Evolutionary conservation across 2,888 invertebrate genomes (phyloP), one percentile per base, ranked within the genome.

Genomic region (Synanthedon andrenaeformis): DNA sequence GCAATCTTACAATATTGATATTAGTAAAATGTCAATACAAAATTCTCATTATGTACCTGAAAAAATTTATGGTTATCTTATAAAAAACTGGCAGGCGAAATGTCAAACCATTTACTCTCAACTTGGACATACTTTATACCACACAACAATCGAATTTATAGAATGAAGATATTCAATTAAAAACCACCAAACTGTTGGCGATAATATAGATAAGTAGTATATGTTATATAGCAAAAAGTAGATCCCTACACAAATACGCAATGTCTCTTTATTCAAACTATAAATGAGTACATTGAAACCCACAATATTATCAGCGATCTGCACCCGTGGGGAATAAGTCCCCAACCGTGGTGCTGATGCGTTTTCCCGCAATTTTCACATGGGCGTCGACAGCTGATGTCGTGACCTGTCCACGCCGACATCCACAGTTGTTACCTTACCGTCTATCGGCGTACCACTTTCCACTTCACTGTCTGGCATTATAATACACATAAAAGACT

Each of bases 401-500:
- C 76, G 78, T 3, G 83, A 89, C 50, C 89, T 77, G 62, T 89
- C 87, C 55, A 89, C 72, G 59, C 91, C 90, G 55, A 92, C 89
- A 61, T 92, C 92, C 60, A 92, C 89, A 12, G 91, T 91, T 56
- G 84, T 82, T 51, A 91, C 90, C 57, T 88, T 85, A 28, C 89
- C 89, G 56, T 90, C 90, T 56, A 91, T 89, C 0, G 89, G 89
- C 23, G 91, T 89, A 49, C 90, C 78, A 61, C 90, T 78, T 62
- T 90, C 89, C 53, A 92, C 83, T 61, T 93, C 93, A 54, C 92
- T 91, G 65, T 96, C 95, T 17, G 96, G 93, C 93, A 96, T 96
- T 58, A 96, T 95, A 60, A 96, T 93, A 79, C 96, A 96, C 90
- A 96, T 94, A 74, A 96, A 96, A 57, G 93, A 92, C 72, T 92